A percentile compares a stretch with the other conserved stretches of the same genome.
Evolutionary conservation across 2,797 vertebrate species (phyloP).

Genomic region (Lophius americanus): DNA sequence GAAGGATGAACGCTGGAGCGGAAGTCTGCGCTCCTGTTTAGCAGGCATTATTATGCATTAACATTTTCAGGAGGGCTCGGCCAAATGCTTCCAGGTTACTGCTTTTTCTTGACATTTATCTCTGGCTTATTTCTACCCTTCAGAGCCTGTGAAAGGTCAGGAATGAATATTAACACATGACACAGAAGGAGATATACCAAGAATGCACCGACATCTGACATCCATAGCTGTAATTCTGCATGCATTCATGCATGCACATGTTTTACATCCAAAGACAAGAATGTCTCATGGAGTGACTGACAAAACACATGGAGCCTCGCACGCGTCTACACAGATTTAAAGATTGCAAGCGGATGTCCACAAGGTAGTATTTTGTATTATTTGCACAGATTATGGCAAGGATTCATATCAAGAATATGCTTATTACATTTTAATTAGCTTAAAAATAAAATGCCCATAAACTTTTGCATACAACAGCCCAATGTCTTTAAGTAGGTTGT

Average conservation of each 20-base stretch:
- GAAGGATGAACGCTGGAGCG: slow-evolving; percentile 20
- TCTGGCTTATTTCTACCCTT: slow-evolving; percentile 23
- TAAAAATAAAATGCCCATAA: no score
- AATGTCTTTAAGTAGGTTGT: no score
- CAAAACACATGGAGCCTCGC: not conserved
- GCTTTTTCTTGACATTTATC: slow-evolving; percentile 40
- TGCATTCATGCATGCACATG: slow-evolving; percentile 19
- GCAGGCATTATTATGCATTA: slow-evolving; percentile 44
- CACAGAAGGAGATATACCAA: slow-evolving; percentile 17
- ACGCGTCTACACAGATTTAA: slow-evolving; percentile 2
- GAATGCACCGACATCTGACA: slow-evolving; percentile 37
- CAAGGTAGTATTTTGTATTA: not conserved
- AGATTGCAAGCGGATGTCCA: not conserved
- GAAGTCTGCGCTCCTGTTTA: slow-evolving; percentile 18
- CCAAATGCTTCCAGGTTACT: slow-evolving; percentile 30
- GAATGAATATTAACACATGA: slow-evolving; percentile 45
- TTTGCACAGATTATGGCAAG: not conserved
- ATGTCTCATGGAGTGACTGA: slow-evolving; percentile 6
- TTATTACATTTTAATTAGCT: not conserved
- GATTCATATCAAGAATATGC: not conserved
- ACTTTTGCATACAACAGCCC: no score
- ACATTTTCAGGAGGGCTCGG: slow-evolving; percentile 47
- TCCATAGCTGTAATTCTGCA: slow-evolving; percentile 33
- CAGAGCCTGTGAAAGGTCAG: slow-evolving; percentile 48
- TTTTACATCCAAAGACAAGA: slow-evolving; percentile 27